Conservation (phyloP, 1,140 invertebrate genomes). For the Batillaria attramentaria region DNA sequence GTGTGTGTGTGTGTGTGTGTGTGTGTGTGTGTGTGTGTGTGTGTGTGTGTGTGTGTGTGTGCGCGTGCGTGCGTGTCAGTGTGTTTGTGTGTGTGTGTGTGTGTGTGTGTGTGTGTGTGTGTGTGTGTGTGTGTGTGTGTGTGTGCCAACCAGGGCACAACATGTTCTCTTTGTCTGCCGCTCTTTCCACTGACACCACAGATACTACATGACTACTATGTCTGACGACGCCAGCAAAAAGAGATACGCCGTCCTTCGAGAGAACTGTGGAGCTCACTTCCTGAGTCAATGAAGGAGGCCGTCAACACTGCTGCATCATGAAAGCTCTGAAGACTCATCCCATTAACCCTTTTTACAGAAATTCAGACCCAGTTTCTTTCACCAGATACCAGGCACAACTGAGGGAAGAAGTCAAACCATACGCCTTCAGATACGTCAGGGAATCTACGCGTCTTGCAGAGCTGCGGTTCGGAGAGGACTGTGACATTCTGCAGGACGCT, state of each 20-base stretch:
- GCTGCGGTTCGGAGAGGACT: constrained; percentile 22
- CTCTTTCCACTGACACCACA: not conserved
- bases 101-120: too few species aligned
- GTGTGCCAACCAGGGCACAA: too few species aligned
- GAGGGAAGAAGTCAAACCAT: not conserved
- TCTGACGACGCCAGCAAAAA: not conserved
- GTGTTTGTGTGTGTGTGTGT: too few species aligned
- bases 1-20: not conserved
- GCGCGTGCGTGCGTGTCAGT: too few species aligned
- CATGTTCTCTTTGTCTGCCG: too few species aligned
- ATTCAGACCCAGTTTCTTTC: constrained; percentile 20
- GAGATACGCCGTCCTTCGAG: not conserved
- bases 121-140: too few species aligned
- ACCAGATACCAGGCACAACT: constrained; percentile 21
- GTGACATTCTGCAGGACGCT: constrained; percentile 28
- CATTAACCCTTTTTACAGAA: too few species aligned
- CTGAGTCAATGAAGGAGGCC: too few species aligned
- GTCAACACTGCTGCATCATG: not conserved
- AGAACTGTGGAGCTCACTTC: too few species aligned
- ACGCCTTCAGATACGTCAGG: not conserved
- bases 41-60: not conserved
- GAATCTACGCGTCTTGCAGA: constrained; percentile 4
- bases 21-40: not conserved
- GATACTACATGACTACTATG: not conserved
- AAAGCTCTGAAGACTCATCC: not conserved